Evolutionary conservation across 1,140 invertebrate genomes (phyloP).

Genomic region (Drosophila nigrodunni): DNA sequence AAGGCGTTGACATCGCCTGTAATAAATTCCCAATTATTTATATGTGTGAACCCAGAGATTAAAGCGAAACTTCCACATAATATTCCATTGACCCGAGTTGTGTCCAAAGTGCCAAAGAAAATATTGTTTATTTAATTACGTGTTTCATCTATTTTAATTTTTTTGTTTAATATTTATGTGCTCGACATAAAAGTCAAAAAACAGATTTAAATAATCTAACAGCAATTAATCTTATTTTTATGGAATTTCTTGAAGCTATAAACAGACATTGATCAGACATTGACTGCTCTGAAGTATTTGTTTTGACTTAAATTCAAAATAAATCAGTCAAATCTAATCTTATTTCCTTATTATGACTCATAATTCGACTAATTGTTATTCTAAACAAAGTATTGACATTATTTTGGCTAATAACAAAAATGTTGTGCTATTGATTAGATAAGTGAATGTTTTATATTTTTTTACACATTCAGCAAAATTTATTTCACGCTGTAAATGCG

Average conservation of each 20-base stretch:
- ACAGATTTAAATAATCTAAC: not conserved
- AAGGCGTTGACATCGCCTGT: constrained; percentile 63
- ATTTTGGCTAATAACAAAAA: constrained; percentile 3
- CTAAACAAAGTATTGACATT: constrained; percentile 18
- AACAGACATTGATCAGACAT: no score
- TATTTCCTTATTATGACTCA: not conserved
- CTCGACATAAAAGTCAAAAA: not conserved
- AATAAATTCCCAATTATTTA: constrained; percentile 77
- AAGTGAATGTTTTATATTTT: constrained; percentile 5
- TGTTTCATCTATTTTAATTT: constrained; percentile 5
- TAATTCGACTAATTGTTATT: not conserved
- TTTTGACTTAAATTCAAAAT: no score
- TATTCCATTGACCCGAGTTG: constrained; percentile 61
- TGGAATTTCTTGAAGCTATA: not conserved
- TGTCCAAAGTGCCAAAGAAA: constrained; percentile 5
- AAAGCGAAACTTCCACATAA: constrained; percentile 31
- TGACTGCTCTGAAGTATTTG: no score
- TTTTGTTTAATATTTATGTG: not conserved
- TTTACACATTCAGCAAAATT: constrained; percentile 11
- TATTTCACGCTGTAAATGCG: constrained; percentile 18
- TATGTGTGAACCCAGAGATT: constrained; percentile 50
- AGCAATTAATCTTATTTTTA: not conserved
- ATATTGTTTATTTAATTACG: constrained; percentile 7
- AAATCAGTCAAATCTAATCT: no score
- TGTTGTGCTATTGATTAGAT: constrained; percentile 29